phyloP scores from a whole-genome alignment of 2,113 vertebrate species.

The Aphelocoma coerulescens region DNA sequence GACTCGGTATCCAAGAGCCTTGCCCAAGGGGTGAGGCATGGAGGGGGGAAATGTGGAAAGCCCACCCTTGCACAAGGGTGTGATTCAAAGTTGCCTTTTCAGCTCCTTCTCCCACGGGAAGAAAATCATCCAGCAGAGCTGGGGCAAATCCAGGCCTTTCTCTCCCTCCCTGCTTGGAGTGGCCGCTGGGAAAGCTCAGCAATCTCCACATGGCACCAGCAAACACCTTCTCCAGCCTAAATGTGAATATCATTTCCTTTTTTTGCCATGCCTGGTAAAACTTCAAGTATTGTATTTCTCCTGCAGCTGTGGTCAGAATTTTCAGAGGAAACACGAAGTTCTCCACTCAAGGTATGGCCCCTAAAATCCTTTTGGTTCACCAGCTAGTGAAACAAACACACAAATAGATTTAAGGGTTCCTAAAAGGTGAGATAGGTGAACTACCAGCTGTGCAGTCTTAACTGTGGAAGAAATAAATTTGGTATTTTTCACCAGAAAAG shows the following conservation, averaged over 20 bases:
- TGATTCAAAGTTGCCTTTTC: not conserved
- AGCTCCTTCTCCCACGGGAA: not conserved
- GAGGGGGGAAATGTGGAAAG: not conserved
- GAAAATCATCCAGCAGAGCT: not conserved
- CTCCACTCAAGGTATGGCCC: not conserved
- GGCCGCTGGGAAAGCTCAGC: not conserved
- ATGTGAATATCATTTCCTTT: not conserved
- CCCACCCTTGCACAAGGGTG: not conserved
- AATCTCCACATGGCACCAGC: not conserved
- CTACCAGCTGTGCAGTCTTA: not conserved
- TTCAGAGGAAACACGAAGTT: not conserved
- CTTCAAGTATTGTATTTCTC: not conserved
- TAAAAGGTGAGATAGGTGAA: not conserved
- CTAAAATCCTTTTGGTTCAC: not conserved
- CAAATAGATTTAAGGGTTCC: not conserved
- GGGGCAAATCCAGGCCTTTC: not conserved
- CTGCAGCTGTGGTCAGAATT: not conserved
- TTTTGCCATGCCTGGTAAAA: not conserved
- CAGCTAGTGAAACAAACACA: not conserved
- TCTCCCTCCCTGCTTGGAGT: not conserved
- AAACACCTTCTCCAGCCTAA: not conserved
- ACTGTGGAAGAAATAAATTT: not conserved
- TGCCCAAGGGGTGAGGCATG: accelerated
- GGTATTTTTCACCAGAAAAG: not conserved
- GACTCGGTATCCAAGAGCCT: not conserved